Percentiles rank a stretch among this genome's conserved stretches.
Evolutionary conservation across 2,888 invertebrate species (phyloP).

Genomic region (Leptopilina syphax): DNA sequence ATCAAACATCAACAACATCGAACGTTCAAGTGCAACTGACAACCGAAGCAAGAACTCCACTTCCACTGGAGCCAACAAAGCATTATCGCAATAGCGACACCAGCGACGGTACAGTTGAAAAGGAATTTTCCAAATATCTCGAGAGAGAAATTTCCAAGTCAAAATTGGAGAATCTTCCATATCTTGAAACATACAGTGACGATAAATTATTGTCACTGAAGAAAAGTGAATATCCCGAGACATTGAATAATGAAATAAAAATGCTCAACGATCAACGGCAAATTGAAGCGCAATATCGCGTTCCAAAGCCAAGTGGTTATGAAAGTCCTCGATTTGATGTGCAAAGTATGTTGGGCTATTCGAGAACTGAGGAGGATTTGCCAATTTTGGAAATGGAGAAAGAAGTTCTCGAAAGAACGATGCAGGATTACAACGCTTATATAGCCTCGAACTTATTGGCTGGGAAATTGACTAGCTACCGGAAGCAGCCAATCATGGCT

Average conservation of each 20-base stretch:
- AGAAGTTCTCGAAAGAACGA: slow-evolving; percentile 67
- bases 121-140: slow-evolving; percentile 35
- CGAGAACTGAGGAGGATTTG: slow-evolving; percentile 67
- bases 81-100: not conserved
- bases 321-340: slow-evolving; percentile 61
- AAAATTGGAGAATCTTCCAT: slow-evolving; percentile 20
- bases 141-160: slow-evolving; percentile 30
- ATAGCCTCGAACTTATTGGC: slow-evolving; percentile 62
- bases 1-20: slow-evolving; percentile 21
- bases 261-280: slow-evolving; percentile 14
- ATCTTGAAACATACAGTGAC: not conserved
- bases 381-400: slow-evolving; percentile 71
- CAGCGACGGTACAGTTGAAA: slow-evolving; percentile 18
- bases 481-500: slow-evolving; percentile 33
- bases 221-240: slow-evolving; percentile 7
- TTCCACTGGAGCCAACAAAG: slow-evolving; percentile 15
- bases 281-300: slow-evolving; percentile 36
- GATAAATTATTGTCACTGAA: not conserved
- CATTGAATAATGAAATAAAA: slow-evolving; percentile 18
- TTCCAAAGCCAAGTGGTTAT: slow-evolving; percentile 39
- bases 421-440: slow-evolving; percentile 70
- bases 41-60: slow-evolving; percentile 3
- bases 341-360: slow-evolving; percentile 70
- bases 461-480: slow-evolving; percentile 43
- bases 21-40: slow-evolving; percentile 16